Base-by-base conservation (phyloP, 2,797 vertebrate species). In the Cercopithecus neglectus region DNA sequence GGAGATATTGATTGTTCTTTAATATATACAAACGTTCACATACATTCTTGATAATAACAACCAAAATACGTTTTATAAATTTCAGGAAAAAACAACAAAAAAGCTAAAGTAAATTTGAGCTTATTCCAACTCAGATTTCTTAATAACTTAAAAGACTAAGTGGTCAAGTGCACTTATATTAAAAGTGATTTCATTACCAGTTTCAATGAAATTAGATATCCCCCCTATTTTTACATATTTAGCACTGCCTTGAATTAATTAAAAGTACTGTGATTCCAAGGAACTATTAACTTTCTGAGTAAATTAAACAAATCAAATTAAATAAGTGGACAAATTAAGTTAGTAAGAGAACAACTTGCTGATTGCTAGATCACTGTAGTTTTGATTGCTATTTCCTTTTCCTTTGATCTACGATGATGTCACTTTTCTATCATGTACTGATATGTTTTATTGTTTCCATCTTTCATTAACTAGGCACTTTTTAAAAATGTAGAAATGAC, bases 281-380 rank as follows among this genome's bases (percentile, higher is more conserved):
- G 93, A 70, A 88, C 95, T 96, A 97, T 97, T 97, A 97, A 97
- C 97, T 98, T 95, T 96, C 70, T 92, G 81, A 96, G 39, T 75
- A 97, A 98, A 96, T 74, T 48, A 89, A 98, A 97, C 95, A 97
- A 98, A 97, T 98, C 76, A 94, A 97, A 95, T 96, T 96, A 97
- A 96, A 93, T 91, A 94, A 95, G 26, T 82, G 84, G 75, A 85
- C 91, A 97, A 98, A 98, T 97, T 97, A 95, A 96, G 85, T 98
- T 95, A 97, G 97, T 94, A 92, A 92, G 39, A 97, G 89, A 95
- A 94, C 59, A 87, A 87, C 70, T 86, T 97, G 96, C 90, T 94
- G 93, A 96, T 95, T 89, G 87, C 78, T 91, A 89, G 90, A 80
- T 82, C 46, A 67, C 61, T 95, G 48, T 79, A 39, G 59, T 88